Base-by-base conservation (phyloP, 2,113 vertebrate genomes). In the Calonectris borealis region DNA sequence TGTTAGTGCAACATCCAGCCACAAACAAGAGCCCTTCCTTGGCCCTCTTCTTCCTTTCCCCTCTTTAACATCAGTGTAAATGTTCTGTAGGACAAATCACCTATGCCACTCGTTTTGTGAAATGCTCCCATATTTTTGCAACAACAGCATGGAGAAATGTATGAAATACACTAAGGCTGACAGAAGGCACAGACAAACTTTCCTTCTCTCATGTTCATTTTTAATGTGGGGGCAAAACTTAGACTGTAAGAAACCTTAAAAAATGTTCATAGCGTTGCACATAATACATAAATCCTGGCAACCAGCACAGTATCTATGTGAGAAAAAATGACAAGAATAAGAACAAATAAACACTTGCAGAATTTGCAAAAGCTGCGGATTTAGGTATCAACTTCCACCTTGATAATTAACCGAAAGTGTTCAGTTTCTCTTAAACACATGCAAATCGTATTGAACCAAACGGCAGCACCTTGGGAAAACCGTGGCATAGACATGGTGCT, bases 401-500 rank as follows among this genome's bases (percentile, higher is more conserved):
- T 4, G 36, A 16, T 24, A 65, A 75, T 9, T 46, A 42, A 20
- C 9, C 15, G 6, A 46, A 70, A 75, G 8, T 8, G 46, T 65
- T n/a, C 32, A 3, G 5, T 64, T 69, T 49, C 61, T 61, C 21
- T 25, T 22, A 24, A 75, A 20, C 21, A 20, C 25, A 4, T 16
- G 46, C 13, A 29, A 49, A 71, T 13, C 2, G 2, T 6, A 29
- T 24, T 22, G 36, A 76, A 71, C 22, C 18, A 9, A 71, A 44
- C 0, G 12, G 54, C 31, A 68, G 64, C 48, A 49, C 26, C 38
- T 26, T 29, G 13, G 31, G 10, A 69, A 25, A 69, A 75, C 3
- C 16, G 2, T 2, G 31, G 21, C 26, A 8, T 2, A 14, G 80
- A 9, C 11, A 1, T 3, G 31, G n/a, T 22, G 4, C 34, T 26